These are phyloP conservation scores for Smittia sp. DNA, from an alignment of 2,888 invertebrate species.

Conservation along the genomic window DNA sequence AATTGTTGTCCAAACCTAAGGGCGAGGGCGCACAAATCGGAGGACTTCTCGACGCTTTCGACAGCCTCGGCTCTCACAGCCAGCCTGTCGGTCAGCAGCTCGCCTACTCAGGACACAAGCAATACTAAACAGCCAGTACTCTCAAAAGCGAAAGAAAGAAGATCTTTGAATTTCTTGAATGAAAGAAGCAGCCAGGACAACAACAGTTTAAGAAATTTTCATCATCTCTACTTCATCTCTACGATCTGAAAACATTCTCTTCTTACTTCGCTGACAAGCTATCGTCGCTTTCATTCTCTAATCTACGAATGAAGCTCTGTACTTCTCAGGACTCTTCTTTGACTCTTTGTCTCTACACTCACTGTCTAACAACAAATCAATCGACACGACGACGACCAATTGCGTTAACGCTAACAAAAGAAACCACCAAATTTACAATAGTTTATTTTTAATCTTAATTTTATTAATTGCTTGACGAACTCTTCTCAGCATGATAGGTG, in stretches of 20 bases:
- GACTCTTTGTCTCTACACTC: neutral
- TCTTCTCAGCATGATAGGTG: neutral
- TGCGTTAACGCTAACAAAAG: slow-evolving; percentile 33
- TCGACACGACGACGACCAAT: neutral
- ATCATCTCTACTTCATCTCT: slow-evolving; percentile 23
- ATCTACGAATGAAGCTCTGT: neutral
- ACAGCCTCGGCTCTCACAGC: slow-evolving; percentile 55
- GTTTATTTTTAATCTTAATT: slow-evolving; percentile 39
- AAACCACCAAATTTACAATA: slow-evolving; percentile 41
- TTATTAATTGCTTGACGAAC: slow-evolving; percentile 7
- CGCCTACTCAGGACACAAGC: slow-evolving; percentile 56
- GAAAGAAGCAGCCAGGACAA: neutral
- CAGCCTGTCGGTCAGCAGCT: slow-evolving; percentile 56
- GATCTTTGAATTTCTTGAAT: slow-evolving; percentile 26
- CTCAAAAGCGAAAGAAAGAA: slow-evolving; percentile 26
- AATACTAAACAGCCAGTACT: slow-evolving; percentile 29
- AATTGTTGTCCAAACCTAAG: slow-evolving; percentile 48
- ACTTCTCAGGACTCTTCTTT: slow-evolving; percentile 12
- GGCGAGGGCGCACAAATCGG: slow-evolving; percentile 48
- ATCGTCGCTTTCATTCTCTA: neutral
- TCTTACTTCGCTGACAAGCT: slow-evolving; percentile 11
- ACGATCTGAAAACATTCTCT: slow-evolving; percentile 5
- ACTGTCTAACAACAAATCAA: neutral
- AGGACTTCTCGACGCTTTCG: slow-evolving; percentile 50
- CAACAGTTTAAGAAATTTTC: slow-evolving; percentile 39